These are phyloP conservation scores for Paedocypris micromegethes DNA, from an alignment of 2,797 vertebrate species.

Conservation along the genomic window DNA sequence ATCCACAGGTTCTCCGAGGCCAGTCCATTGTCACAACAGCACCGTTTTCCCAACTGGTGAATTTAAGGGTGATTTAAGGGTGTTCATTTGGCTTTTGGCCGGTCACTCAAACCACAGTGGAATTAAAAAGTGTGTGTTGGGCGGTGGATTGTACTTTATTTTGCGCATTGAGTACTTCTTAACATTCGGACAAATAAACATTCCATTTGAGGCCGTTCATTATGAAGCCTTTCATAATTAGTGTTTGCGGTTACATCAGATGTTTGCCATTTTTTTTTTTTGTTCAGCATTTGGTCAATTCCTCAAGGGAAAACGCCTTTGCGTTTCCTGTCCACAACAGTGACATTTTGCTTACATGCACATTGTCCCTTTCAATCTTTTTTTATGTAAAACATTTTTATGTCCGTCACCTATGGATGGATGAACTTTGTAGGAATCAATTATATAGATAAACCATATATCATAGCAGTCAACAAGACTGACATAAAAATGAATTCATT, in stretches of 20 bases:
- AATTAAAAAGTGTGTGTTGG: slow-evolving; percentile 4
- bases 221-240: slow-evolving; percentile 29
- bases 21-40: slow-evolving; percentile 64
- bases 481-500: slow-evolving; percentile 80
- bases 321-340: slow-evolving; percentile 64
- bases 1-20: slow-evolving; percentile 72
- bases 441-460: slow-evolving; percentile 82
- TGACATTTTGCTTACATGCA: slow-evolving; percentile 77
- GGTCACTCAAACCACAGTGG: slow-evolving; percentile 8
- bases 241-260: slow-evolving; percentile 39
- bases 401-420: slow-evolving; percentile 84
- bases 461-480: slow-evolving; percentile 83
- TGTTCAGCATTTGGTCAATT: slow-evolving; percentile 54
- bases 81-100: slow-evolving; percentile 19
- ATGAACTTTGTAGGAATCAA: slow-evolving; percentile 85
- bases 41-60: slow-evolving; percentile 55
- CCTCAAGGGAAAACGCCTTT: slow-evolving; percentile 70
- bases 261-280: slow-evolving; percentile 33
- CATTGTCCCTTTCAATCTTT: slow-evolving; percentile 73
- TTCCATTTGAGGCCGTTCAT: not conserved
- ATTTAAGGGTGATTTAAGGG: slow-evolving; percentile 19
- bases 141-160: not conserved
- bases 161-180: slow-evolving; percentile 4
- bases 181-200: not conserved
- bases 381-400: slow-evolving; percentile 81